Evolutionary conservation across 1,140 invertebrate genomes (phyloP).

Genomic region (Ostrea edulis): DNA sequence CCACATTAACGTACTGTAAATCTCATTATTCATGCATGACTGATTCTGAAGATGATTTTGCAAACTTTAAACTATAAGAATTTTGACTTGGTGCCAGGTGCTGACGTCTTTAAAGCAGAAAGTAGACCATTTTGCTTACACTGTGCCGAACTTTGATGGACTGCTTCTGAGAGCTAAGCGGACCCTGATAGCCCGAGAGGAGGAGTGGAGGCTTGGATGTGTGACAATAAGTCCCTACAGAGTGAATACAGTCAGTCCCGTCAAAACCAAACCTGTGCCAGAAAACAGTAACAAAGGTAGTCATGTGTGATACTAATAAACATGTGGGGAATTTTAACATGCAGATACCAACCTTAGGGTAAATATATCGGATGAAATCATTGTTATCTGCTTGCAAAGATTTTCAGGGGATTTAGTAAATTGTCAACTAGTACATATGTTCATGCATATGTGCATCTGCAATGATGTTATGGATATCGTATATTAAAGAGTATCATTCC

Average conservation of each 20-base stretch:
- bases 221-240: slow-evolving; percentile 13
- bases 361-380: too few species aligned
- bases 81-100: slow-evolving; percentile 81
- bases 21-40: background rate
- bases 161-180: slow-evolving; percentile 84
- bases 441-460: too few species aligned
- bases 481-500: too few species aligned
- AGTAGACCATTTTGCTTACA: slow-evolving; percentile 88
- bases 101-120: slow-evolving; percentile 91
- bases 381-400: too few species aligned
- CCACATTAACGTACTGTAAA: background rate
- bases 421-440: too few species aligned
- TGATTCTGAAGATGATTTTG: background rate
- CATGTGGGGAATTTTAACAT: too few species aligned
- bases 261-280: slow-evolving; percentile 17
- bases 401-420: too few species aligned
- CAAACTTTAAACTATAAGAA: background rate
- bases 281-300: slow-evolving; percentile 47
- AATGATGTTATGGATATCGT: too few species aligned
- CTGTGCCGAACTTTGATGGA: slow-evolving; percentile 85
- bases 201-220: slow-evolving; percentile 49
- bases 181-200: slow-evolving; percentile 83
- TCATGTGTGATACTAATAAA: too few species aligned
- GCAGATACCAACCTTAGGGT: too few species aligned
- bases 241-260: slow-evolving; percentile 23